Evolutionary conservation across 1,140 invertebrate genomes (phyloP).

Genomic region (Nixonia krombeini): DNA sequence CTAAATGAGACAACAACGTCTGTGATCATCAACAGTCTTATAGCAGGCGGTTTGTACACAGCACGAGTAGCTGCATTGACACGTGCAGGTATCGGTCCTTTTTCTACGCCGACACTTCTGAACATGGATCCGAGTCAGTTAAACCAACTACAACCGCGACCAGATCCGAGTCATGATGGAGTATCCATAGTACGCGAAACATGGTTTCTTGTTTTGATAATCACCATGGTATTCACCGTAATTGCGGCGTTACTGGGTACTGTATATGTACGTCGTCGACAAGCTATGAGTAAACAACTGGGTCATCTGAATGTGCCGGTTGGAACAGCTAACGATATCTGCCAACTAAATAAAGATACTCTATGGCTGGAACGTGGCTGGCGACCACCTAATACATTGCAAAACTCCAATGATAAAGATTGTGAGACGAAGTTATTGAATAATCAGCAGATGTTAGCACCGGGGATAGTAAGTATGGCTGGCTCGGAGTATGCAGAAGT

Average conservation of each 20-base stretch:
- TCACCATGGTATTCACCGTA: conserved; percentile 78
- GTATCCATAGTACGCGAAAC: conserved; percentile 76
- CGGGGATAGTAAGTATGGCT: conserved; percentile 70
- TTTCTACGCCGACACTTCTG: conserved; percentile 75
- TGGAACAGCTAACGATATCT: conserved; percentile 75
- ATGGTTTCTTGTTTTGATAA: conserved; percentile 83
- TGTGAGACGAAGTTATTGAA: conserved; percentile 77
- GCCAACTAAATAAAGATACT: conserved; percentile 79
- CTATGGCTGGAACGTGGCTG: conserved; percentile 84
- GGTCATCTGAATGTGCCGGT: conserved; percentile 78
- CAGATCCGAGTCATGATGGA: conserved; percentile 69
- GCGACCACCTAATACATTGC: conserved; percentile 74
- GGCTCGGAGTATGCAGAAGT: conserved; percentile 85
- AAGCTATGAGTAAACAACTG: conserved; percentile 76
- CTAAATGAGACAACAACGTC: conserved; percentile 82
- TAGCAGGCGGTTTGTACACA: conserved; percentile 79
- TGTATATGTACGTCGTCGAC: conserved; percentile 76
- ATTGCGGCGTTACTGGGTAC: conserved; percentile 77
- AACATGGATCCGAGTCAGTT: conserved; percentile 76
- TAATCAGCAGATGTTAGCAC: conserved; percentile 71
- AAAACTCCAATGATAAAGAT: conserved; percentile 75
- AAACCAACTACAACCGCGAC: conserved; percentile 70
- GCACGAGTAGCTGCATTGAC: conserved; percentile 83
- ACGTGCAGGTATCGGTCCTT: conserved; percentile 78
- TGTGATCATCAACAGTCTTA: conserved; percentile 81